phyloP scores from a whole-genome alignment of 2,888 invertebrate genomes.

The Tortrix viridana region DNA sequence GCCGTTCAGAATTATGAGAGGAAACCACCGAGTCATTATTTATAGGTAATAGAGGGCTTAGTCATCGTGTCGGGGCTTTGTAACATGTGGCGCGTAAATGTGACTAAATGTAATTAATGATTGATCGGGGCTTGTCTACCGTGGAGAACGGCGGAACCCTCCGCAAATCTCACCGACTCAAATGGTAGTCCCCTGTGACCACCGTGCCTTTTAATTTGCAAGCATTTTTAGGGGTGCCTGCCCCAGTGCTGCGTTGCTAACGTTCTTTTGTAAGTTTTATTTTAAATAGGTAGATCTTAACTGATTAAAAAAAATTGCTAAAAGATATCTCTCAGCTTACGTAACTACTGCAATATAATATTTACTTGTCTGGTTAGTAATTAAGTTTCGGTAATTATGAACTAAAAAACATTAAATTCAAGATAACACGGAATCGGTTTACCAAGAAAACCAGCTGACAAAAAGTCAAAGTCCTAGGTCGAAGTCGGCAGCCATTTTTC shows the following conservation, averaged over 20 bases:
- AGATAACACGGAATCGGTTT: background rate
- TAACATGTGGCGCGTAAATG: conserved; percentile 81
- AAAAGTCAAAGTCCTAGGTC: too few species aligned
- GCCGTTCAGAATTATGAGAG: conserved; percentile 17
- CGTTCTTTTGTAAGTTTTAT: conserved; percentile 20
- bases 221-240: conserved; percentile 69
- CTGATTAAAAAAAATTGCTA: background rate
- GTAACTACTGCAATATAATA: too few species aligned
- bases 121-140: conserved; percentile 74
- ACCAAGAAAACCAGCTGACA: background rate
- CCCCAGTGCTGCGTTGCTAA: conserved; percentile 45
- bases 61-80: conserved; percentile 48
- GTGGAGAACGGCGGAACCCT: conserved; percentile 63
- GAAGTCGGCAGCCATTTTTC: conserved; percentile 1
- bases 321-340: too few species aligned
- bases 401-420: too few species aligned
- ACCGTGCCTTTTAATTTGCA: conserved; percentile 82
- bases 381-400: too few species aligned
- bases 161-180: conserved; percentile 74
- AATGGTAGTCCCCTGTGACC: conserved; percentile 70
- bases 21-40: conserved; percentile 32
- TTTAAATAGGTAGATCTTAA: background rate
- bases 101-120: conserved; percentile 82
- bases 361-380: too few species aligned
- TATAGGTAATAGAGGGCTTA: conserved; percentile 47